phyloP scores from a whole-genome alignment of 2,797 vertebrate genomes.

The Trematomus bernacchii region DNA sequence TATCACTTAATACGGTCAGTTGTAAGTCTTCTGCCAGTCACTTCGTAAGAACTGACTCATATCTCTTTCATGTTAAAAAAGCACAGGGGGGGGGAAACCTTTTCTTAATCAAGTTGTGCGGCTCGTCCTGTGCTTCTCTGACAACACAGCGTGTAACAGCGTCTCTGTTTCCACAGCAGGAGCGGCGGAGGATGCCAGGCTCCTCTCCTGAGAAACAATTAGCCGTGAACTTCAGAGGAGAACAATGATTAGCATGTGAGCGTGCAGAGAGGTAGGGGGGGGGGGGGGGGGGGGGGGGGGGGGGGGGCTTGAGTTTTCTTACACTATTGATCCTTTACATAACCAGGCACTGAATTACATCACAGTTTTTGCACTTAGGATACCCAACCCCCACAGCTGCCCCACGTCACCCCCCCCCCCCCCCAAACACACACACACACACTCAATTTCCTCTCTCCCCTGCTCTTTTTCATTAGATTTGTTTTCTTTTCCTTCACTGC shows the following conservation, averaged over 20 bases:
- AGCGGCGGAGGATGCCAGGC: conserved; percentile 62
- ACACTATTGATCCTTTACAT: conserved; percentile 74
- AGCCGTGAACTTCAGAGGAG: conserved; percentile 71
- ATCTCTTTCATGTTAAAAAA: conserved; percentile 42
- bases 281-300: neutral
- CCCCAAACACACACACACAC: conserved; percentile 4
- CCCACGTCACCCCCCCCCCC: conserved; percentile 21
- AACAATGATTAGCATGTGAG: conserved; percentile 70
- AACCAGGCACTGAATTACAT: conserved; percentile 62
- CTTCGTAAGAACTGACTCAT: conserved; percentile 14
- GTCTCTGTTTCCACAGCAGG: conserved; percentile 55
- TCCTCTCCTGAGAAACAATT: conserved; percentile 78
- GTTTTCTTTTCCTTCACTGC: conserved; percentile 41
- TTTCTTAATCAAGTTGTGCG: conserved; percentile 31
- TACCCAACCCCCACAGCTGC: conserved; percentile 29
- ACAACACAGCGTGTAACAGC: conserved; percentile 60
- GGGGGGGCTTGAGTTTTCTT: conserved; percentile 6
- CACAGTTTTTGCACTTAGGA: conserved; percentile 51
- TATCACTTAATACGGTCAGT: conserved; percentile 1
- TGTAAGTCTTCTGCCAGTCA: neutral
- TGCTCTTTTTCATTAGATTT: conserved; percentile 37
- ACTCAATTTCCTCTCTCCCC: neutral
- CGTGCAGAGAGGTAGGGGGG: neutral
- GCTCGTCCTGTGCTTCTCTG: conserved; percentile 47
- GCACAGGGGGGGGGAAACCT: conserved; percentile 8